A percentile compares a stretch with the other conserved stretches of the same genome.
phyloP scores from a whole-genome alignment of 2,113 vertebrate genomes.

The Xyliphius kryptos region DNA sequence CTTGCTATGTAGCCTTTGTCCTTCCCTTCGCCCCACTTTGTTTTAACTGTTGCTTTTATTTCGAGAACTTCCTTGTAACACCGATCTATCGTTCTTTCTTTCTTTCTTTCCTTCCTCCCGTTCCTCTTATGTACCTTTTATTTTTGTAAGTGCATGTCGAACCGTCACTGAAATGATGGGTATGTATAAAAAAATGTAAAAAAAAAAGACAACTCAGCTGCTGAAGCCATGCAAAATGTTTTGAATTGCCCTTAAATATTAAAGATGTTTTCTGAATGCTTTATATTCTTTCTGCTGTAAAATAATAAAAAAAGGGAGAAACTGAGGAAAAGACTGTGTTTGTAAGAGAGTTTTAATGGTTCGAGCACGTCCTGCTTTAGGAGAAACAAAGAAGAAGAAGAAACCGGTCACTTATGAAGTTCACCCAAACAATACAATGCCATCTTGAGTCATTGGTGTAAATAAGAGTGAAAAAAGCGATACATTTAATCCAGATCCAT shows the following conservation, averaged over 20 bases:
- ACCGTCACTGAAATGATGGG: conserved; percentile 99
- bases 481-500: too few species aligned
- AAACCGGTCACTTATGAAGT: too few species aligned
- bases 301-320: conserved; percentile 89
- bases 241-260: conserved; percentile 99
- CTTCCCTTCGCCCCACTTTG: conserved; percentile 21
- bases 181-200: conserved; percentile 90
- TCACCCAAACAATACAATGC: too few species aligned
- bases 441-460: too few species aligned
- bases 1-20: conserved; percentile 53
- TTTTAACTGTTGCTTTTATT: conserved; percentile 42
- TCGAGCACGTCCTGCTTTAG: too few species aligned
- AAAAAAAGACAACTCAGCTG: conserved; percentile 89
- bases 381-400: too few species aligned
- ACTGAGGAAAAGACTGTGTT: too few species aligned
- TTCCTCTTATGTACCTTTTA: conserved; percentile 89
- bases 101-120: too few species aligned
- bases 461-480: too few species aligned
- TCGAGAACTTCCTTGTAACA: too few species aligned
- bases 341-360: too few species aligned
- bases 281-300: conserved; percentile 99
- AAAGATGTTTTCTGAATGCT: conserved; percentile 99
- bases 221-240: conserved; percentile 99
- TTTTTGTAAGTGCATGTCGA: conserved; percentile 99
- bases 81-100: too few species aligned